Percentiles rank a stretch among this genome's conserved stretches.
These are phyloP conservation scores for Molothrus aeneus DNA, from an alignment of 2,797 vertebrate genomes.

Conservation along the genomic window DNA sequence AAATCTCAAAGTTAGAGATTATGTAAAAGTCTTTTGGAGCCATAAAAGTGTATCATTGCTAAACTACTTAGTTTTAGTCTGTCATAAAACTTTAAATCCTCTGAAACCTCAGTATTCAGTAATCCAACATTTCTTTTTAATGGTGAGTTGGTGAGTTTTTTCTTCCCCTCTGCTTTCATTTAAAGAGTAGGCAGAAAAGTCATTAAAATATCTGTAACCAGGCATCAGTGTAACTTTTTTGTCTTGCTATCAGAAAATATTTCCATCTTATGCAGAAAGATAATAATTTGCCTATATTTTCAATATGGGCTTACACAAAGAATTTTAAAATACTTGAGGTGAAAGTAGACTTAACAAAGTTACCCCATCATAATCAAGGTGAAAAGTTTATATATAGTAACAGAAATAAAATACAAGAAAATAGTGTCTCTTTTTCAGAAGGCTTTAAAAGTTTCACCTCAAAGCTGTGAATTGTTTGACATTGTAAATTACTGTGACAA, in stretches of 20 bases:
- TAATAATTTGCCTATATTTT: neutral
- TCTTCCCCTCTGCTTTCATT: neutral
- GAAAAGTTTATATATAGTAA: neutral
- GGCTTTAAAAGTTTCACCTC: neutral
- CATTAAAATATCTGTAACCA: neutral
- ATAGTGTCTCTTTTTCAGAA: neutral
- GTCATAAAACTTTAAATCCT: neutral
- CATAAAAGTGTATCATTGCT: neutral
- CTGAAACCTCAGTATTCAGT: neutral
- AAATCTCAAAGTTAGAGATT: neutral
- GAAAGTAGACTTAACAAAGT: neutral
- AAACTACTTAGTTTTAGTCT: neutral
- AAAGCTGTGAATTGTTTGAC: neutral
- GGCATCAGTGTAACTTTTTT: neutral
- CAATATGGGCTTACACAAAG: neutral
- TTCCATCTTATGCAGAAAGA: neutral
- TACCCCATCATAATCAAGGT: neutral
- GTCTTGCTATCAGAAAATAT: neutral
- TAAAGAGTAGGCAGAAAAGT: neutral
- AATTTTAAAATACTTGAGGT: neutral
- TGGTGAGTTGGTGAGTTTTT: neutral
- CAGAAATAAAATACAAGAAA: neutral
- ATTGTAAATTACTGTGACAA: neutral
- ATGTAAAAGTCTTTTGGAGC: neutral
- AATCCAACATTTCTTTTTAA: neutral